A percentile compares a stretch with the other conserved stretches of the same genome.
These are phyloP conservation scores for Teleiodes luculella DNA, from an alignment of 2,888 invertebrate species.

Conservation along the genomic window DNA sequence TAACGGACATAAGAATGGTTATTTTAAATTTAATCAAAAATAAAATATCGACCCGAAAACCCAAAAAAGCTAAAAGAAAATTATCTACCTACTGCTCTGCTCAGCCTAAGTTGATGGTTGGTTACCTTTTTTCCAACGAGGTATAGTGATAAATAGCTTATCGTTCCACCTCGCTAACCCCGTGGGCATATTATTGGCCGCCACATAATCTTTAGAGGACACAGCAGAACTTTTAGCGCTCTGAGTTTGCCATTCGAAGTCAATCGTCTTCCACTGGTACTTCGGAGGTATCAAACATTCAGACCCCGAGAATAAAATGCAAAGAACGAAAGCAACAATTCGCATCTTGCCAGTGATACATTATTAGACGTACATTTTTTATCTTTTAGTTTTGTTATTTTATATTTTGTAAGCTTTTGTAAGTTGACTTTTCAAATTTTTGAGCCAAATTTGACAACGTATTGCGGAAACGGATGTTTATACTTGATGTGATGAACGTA, in stretches of 20 bases:
- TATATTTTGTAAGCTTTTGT: too few relatives aligned
- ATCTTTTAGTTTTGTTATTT: too few relatives aligned
- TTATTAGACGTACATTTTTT: not conserved
- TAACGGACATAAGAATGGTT: too few relatives aligned
- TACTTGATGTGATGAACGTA: too few relatives aligned
- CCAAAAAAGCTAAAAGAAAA: too few relatives aligned
- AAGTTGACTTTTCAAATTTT: not conserved
- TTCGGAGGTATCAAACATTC: constrained; percentile 39
- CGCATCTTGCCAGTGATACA: not conserved
- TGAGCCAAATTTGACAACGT: not conserved
- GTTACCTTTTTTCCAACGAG: constrained; percentile 82
- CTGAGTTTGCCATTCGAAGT: constrained; percentile 79
- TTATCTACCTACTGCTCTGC: too few relatives aligned
- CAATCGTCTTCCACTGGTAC: constrained; percentile 81
- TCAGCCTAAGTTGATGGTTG: too few relatives aligned
- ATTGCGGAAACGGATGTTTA: too few relatives aligned
- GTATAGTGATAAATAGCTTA: constrained; percentile 83
- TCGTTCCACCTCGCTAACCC: constrained; percentile 84
- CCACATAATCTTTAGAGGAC: constrained; percentile 74
- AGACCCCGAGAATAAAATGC: not conserved
- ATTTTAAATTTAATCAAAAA: too few relatives aligned
- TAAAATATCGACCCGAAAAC: too few relatives aligned
- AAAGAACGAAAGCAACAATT: not conserved
- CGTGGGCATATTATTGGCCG: constrained; percentile 82
- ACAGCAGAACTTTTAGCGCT: constrained; percentile 73